These are phyloP conservation scores for Falco punctatus DNA, from an alignment of 2,113 vertebrate species.

Conservation along the genomic window DNA sequence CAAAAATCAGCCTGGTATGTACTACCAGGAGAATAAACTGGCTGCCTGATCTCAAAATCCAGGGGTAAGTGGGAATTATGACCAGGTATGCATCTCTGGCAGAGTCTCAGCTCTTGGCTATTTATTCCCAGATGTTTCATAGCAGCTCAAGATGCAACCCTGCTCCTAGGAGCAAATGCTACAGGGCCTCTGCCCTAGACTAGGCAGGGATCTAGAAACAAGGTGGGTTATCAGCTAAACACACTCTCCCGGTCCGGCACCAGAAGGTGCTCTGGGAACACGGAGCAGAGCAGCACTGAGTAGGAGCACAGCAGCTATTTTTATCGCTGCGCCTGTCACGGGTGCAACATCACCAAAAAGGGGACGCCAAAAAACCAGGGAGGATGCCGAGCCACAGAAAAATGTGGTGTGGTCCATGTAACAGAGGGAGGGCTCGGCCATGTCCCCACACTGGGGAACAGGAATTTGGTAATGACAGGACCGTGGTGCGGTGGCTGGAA, in stretches of 20 bases:
- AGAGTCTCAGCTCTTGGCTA: neutral
- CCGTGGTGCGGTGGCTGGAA: neutral
- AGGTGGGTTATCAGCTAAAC: neutral
- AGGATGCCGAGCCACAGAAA: neutral
- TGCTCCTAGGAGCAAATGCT: neutral
- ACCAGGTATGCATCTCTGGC: neutral
- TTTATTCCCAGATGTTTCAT: neutral
- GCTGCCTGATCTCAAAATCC: neutral
- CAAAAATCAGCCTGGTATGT: neutral
- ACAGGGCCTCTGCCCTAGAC: neutral
- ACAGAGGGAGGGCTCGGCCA: neutral
- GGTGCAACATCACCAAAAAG: neutral
- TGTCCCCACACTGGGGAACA: neutral
- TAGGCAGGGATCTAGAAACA: neutral
- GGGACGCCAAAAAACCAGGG: rapidly evolving
- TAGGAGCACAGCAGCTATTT: neutral
- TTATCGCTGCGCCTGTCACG: neutral
- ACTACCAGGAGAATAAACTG: neutral
- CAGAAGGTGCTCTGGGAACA: neutral
- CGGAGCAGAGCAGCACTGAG: neutral
- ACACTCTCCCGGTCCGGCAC: neutral
- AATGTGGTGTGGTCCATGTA: neutral
- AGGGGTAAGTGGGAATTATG: neutral
- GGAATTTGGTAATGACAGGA: neutral
- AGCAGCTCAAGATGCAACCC: neutral